A percentile compares a stretch with the other conserved stretches of the same genome.
Conservation (phyloP, 2,888 invertebrate species). For the Poecilobothrus nobilitatus region DNA sequence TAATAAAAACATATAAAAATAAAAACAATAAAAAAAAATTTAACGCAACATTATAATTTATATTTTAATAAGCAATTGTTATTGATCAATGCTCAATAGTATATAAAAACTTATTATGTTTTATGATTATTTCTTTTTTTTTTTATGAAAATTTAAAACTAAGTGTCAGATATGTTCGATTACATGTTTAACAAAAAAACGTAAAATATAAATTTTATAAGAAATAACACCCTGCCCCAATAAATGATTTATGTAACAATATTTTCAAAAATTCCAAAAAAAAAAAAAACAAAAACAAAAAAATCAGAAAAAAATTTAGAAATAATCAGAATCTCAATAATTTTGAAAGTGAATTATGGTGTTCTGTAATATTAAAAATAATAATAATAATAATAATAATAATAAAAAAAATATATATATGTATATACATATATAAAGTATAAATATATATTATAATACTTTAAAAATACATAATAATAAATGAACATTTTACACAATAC, state of each 20-base stretch:
- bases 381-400: background rate
- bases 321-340: background rate
- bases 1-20: too few species aligned
- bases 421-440: too few species aligned
- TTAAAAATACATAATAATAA: background rate
- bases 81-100: too few species aligned
- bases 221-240: background rate
- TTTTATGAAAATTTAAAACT: background rate
- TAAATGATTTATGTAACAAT: background rate
- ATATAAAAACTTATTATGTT: too few species aligned
- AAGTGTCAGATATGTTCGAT: background rate
- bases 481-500: background rate
- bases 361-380: background rate
- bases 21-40: too few species aligned
- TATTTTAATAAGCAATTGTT: too few species aligned
- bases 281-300: background rate
- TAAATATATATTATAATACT: too few species aligned
- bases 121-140: background rate
- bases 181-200: background rate
- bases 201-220: too few species aligned
- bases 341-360: background rate
- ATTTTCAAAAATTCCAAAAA: background rate
- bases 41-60: too few species aligned
- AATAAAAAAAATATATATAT: too few species aligned
- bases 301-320: background rate